These are phyloP conservation scores for Oryzias javanicus DNA, from an alignment of 2,113 vertebrate genomes.

Conservation along the genomic window DNA sequence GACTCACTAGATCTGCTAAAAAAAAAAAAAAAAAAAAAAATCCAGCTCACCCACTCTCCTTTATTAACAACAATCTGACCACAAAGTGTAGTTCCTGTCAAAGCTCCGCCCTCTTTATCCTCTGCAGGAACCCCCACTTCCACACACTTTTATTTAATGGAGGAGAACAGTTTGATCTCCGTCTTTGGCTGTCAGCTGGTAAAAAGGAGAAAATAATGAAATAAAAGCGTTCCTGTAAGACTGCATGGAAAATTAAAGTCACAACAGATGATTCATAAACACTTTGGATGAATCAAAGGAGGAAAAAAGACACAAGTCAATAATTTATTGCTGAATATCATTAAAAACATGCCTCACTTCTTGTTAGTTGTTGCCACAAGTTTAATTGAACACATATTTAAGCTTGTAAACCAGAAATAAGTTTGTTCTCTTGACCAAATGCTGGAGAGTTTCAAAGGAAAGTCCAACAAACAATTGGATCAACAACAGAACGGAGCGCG, in stretches of 20 bases:
- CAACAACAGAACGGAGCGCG: conserved; percentile 32
- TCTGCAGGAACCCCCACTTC: conserved; percentile 35
- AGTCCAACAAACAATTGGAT: conserved; percentile 52
- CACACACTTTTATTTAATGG: conserved; percentile 38
- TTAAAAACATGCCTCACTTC: conserved; percentile 2
- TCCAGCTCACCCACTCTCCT: conserved; percentile 14
- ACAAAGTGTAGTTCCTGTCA: conserved; percentile 45
- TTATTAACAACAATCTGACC: conserved; percentile 45
- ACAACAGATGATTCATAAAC: neutral
- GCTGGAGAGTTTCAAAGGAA: conserved; percentile 48
- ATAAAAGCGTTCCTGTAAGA: neutral
- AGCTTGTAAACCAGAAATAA: conserved; percentile 22
- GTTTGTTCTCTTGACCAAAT: conserved; percentile 27
- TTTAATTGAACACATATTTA: conserved; percentile 7
- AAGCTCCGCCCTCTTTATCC: conserved; percentile 22
- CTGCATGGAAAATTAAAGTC: neutral
- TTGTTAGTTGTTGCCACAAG: neutral
- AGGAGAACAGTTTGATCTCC: conserved; percentile 60
- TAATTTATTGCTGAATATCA: neutral
- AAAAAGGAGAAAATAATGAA: neutral
- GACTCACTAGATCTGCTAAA: conserved; percentile 13
- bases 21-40: too few species aligned
- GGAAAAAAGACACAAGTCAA: neutral
- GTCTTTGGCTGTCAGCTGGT: conserved; percentile 48
- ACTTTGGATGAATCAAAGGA: neutral